A percentile compares a stretch with the other conserved stretches of the same genome.
phyloP scores from a whole-genome alignment of 2,797 vertebrate genomes.

The Hydrolagus colliei region DNA sequence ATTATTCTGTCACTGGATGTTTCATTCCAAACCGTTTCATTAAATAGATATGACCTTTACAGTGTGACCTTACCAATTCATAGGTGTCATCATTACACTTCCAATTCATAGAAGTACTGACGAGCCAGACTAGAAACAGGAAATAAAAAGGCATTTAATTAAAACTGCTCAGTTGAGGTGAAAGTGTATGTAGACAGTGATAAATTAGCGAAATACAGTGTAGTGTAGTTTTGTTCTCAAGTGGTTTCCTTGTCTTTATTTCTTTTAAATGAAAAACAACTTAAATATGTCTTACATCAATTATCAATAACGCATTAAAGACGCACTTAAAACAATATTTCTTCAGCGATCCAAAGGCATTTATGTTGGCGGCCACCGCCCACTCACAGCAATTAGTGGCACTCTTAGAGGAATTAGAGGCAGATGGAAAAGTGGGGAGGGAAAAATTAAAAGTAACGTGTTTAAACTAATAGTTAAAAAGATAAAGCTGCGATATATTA shows the following conservation, averaged over 20 bases:
- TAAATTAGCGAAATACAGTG: not conserved
- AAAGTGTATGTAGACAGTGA: not conserved
- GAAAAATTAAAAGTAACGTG: not conserved
- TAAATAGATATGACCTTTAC: not conserved
- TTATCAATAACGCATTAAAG: not conserved
- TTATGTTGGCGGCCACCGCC: not conserved
- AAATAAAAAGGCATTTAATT: constrained; percentile 9
- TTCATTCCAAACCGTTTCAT: constrained; percentile 14
- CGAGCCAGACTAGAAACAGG: not conserved
- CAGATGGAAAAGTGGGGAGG: not conserved
- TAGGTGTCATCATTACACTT: not conserved
- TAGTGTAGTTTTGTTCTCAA: not conserved
- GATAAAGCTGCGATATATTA: not conserved
- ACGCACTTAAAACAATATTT: not conserved
- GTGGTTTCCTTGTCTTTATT: not conserved
- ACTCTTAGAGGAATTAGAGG: not conserved
- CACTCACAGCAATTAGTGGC: not conserved
- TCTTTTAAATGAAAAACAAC: not conserved
- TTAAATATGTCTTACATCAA: not conserved
- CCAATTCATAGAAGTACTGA: not conserved
- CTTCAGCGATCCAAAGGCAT: not conserved
- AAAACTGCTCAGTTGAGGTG: not conserved
- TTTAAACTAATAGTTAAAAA: not conserved
- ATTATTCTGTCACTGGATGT: not conserved
- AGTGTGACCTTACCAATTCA: not conserved